These are phyloP conservation scores for Acromyrmex echinatior DNA, from an alignment of 1,140 invertebrate species.

Conservation along the genomic window DNA sequence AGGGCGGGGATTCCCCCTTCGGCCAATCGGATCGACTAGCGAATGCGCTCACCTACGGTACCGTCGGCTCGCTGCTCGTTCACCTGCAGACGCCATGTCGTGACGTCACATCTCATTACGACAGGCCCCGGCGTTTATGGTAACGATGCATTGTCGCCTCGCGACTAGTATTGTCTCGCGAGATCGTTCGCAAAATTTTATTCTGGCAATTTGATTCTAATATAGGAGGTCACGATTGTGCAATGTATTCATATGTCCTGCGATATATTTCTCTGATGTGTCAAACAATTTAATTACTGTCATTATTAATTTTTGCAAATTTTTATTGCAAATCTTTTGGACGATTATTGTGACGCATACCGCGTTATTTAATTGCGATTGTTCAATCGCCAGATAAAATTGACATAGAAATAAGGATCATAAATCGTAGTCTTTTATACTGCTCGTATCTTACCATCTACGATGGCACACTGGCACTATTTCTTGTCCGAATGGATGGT, in stretches of 20 bases:
- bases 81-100: slow-evolving; percentile 82
- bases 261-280: neutral
- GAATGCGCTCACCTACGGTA: slow-evolving; percentile 78
- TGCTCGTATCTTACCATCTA: neutral
- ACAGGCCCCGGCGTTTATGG: slow-evolving; percentile 62
- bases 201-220: neutral
- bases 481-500: neutral
- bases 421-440: neutral
- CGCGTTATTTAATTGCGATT: neutral
- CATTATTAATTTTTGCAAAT: neutral
- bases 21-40: slow-evolving; percentile 82
- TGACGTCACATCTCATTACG: slow-evolving; percentile 79
- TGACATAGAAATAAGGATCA: neutral
- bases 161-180: slow-evolving; percentile 23
- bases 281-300: neutral
- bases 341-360: neutral
- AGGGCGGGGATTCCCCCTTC: slow-evolving; percentile 83
- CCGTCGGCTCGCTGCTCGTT: slow-evolving; percentile 64
- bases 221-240: neutral
- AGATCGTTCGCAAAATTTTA: slow-evolving; percentile 15
- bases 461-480: neutral
- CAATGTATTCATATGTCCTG: no score
- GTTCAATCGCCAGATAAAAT: neutral
- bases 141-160: slow-evolving; percentile 57
- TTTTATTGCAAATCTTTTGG: neutral